Percentiles rank a stretch among this genome's conserved stretches.
phyloP scores from a whole-genome alignment of 2,113 vertebrate genomes.

The Forbesichthys papilliferus region DNA sequence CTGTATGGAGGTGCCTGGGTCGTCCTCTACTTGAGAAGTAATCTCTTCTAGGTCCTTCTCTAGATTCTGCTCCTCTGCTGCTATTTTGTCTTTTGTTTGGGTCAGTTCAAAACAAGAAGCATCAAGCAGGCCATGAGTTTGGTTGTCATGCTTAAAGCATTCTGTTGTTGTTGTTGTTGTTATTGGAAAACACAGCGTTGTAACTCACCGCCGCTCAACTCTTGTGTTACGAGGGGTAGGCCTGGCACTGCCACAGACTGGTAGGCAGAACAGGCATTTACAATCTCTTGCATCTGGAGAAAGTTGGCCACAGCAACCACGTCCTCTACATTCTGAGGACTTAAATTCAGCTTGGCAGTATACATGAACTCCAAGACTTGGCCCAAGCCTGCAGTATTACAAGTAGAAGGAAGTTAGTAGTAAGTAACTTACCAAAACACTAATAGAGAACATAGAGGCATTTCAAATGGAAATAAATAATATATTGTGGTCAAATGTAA shows the following conservation, averaged over 20 bases:
- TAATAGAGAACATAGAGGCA: too few species aligned
- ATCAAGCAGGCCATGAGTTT: not conserved
- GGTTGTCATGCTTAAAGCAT: not conserved
- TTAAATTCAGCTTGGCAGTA: constrained; percentile 90
- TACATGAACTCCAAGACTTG: constrained; percentile 98
- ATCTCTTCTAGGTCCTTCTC: constrained; percentile 37
- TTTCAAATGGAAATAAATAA: too few species aligned
- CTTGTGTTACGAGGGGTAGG: constrained; percentile 55
- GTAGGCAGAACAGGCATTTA: constrained; percentile 88
- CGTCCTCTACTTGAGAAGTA: constrained; percentile 38
- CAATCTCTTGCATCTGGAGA: constrained; percentile 93
- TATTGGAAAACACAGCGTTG: not conserved
- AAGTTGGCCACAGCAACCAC: constrained; percentile 92
- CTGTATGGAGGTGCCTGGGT: constrained; percentile 4
- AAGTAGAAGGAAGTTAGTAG: not conserved
- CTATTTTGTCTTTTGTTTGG: constrained; percentile 52
- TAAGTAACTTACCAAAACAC: too few species aligned
- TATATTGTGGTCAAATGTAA: too few species aligned
- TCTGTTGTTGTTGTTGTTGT: not conserved
- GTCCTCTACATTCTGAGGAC: constrained; percentile 87
- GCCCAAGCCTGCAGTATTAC: constrained; percentile 82
- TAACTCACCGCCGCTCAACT: constrained; percentile 62
- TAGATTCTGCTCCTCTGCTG: constrained; percentile 31
- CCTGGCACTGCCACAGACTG: constrained; percentile 78
- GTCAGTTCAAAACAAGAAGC: not conserved